These are phyloP conservation scores for Alviniconcha marisindica DNA, from an alignment of 1,140 invertebrate genomes.

Conservation along the genomic window DNA sequence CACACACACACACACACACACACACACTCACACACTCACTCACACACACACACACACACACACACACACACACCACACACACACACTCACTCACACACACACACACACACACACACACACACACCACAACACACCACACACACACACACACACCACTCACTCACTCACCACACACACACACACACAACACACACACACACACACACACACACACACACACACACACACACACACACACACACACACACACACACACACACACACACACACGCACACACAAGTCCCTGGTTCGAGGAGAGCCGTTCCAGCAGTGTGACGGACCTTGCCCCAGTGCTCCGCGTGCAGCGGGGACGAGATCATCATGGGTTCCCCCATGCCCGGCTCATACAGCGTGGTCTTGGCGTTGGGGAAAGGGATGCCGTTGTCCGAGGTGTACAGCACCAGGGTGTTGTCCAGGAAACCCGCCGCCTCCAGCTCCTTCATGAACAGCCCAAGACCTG, in stretches of 20 bases:
- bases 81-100: background rate
- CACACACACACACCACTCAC: too few species aligned
- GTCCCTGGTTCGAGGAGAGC: too few species aligned
- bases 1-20: constrained; percentile 17
- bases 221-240: background rate
- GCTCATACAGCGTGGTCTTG: constrained; percentile 92
- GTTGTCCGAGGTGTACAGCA: constrained; percentile 94
- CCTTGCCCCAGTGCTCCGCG: constrained; percentile 76
- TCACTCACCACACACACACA: too few species aligned
- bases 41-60: background rate
- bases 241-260: background rate
- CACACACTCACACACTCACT: background rate
- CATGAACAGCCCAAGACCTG: constrained; percentile 89
- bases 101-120: too few species aligned
- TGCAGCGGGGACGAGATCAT: constrained; percentile 85
- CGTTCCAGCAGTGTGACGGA: too few species aligned
- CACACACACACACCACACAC: background rate
- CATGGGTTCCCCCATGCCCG: constrained; percentile 85
- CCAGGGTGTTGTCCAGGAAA: constrained; percentile 84
- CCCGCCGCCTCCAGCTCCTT: constrained; percentile 85
- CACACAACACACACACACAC: too few species aligned
- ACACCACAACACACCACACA: too few species aligned
- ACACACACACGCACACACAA: too few species aligned
- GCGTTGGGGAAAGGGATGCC: constrained; percentile 91
- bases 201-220: background rate